Evolutionary conservation across 2,113 vertebrate species (phyloP).

Genomic region (Mobula birostris): DNA sequence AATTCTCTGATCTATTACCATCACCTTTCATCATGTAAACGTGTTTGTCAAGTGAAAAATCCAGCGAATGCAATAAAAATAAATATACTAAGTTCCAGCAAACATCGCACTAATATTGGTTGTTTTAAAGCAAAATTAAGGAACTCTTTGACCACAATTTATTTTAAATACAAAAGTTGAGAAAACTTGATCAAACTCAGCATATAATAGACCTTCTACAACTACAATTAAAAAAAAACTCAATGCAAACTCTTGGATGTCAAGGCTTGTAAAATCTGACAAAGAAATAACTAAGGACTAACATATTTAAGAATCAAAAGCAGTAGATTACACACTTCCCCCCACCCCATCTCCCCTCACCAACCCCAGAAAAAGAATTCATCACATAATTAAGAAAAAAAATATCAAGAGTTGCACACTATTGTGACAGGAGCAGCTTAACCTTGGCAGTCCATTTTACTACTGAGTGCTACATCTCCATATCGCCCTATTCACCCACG

Average conservation of each 20-base stretch:
- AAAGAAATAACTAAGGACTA: slow-evolving; percentile 11
- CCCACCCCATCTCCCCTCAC: neutral
- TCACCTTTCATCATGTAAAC: slow-evolving; percentile 34
- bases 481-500: slow-evolving; percentile 6
- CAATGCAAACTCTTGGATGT: slow-evolving; percentile 27
- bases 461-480: slow-evolving; percentile 32
- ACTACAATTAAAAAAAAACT: slow-evolving; percentile 31
- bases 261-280: slow-evolving; percentile 20
- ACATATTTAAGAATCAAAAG: slow-evolving; percentile 37
- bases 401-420: slow-evolving; percentile 36
- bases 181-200: slow-evolving; percentile 33
- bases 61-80: slow-evolving; percentile 28
- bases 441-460: slow-evolving; percentile 36
- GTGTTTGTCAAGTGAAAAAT: slow-evolving; percentile 33
- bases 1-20: slow-evolving; percentile 10
- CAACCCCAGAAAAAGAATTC: slow-evolving; percentile 21
- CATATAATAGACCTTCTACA: neutral
- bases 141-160: neutral
- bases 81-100: slow-evolving; percentile 31
- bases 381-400: slow-evolving; percentile 31
- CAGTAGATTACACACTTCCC: slow-evolving; percentile 35
- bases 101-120: slow-evolving; percentile 14
- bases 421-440: slow-evolving; percentile 38
- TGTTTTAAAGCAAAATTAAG: slow-evolving; percentile 15
- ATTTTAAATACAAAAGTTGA: neutral